A percentile compares a stretch with the other conserved stretches of the same genome.
These are phyloP conservation scores for Polypterus senegalus DNA, from an alignment of 2,113 vertebrate genomes.

Conservation along the genomic window DNA sequence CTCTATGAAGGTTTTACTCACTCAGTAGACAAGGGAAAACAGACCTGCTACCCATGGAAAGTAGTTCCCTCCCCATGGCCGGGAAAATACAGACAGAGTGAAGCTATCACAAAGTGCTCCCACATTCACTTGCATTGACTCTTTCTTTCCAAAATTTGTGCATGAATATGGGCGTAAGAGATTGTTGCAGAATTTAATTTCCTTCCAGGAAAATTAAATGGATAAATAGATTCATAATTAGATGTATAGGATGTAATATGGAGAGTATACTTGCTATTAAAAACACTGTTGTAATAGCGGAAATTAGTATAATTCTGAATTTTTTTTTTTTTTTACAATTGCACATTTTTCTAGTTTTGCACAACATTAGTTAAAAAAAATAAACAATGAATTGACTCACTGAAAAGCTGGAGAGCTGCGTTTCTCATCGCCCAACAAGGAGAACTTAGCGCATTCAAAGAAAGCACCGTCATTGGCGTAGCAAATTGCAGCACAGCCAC, in stretches of 20 bases:
- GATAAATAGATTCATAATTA: no score
- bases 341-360: background rate
- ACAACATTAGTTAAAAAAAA: background rate
- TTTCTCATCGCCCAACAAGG: conserved; percentile 85
- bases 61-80: no score
- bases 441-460: conserved; percentile 53
- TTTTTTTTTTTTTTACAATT: background rate
- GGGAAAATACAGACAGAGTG: no score
- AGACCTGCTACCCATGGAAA: no score
- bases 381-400: conserved; percentile 36
- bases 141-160: no score
- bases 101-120: no score
- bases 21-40: no score
- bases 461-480: conserved; percentile 46
- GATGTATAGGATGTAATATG: background rate
- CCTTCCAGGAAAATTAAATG: no score
- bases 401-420: conserved; percentile 77
- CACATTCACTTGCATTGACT: no score
- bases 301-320: background rate
- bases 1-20: no score
- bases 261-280: background rate
- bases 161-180: no score
- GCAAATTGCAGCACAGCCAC: conserved; percentile 47
- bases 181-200: no score
- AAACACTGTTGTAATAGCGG: background rate